These are phyloP conservation scores for Drosophila nr. perissopoda DNA, from an alignment of 2,888 invertebrate species.

Conservation along the genomic window DNA sequence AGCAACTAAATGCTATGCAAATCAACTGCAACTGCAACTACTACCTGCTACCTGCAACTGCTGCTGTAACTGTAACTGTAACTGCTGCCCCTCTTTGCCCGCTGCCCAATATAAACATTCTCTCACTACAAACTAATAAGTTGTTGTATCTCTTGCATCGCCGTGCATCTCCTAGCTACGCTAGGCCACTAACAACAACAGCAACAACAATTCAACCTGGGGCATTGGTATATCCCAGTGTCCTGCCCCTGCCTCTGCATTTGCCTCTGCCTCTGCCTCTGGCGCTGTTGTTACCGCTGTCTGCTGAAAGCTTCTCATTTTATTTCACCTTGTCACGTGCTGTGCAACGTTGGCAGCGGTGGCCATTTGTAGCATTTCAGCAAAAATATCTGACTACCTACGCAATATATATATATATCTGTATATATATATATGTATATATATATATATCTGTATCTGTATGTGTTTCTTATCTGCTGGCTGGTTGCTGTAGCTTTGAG, in stretches of 20 bases:
- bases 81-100: conserved; percentile 12
- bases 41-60: conserved; percentile 8
- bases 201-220: conserved; percentile 34
- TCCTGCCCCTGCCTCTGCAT: background rate
- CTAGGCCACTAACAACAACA: conserved; percentile 24
- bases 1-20: conserved; percentile 59
- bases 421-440: conserved; percentile 23
- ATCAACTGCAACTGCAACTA: conserved; percentile 47
- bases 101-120: conserved; percentile 50
- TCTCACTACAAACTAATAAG: conserved; percentile 73
- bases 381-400: conserved; percentile 76
- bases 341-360: conserved; percentile 68
- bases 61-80: background rate
- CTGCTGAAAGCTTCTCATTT: conserved; percentile 78
- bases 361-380: conserved; percentile 80
- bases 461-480: conserved; percentile 10
- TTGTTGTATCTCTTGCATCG: conserved; percentile 64
- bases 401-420: conserved; percentile 49
- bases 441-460: conserved; percentile 25
- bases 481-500: conserved; percentile 31
- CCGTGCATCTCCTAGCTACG: conserved; percentile 47
- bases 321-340: conserved; percentile 80
- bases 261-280: conserved; percentile 4
- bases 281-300: conserved; percentile 24
- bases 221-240: conserved; percentile 35